Base-by-base conservation (phyloP, 2,797 vertebrate species). In the Acanthurus leucopareius region DNA sequence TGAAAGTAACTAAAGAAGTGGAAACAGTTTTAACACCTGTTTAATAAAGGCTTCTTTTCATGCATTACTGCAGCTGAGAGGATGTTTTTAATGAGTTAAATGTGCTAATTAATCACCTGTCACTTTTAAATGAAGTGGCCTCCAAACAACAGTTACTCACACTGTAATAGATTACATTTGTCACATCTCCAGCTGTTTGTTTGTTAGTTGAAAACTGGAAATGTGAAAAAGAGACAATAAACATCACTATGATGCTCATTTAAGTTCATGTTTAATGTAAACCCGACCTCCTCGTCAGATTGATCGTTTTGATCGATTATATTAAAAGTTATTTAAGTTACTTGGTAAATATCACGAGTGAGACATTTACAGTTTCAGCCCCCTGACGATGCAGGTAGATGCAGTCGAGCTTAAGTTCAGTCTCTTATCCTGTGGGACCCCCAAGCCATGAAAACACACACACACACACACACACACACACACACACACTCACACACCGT, bases 401-500 rank as follows among this genome's bases (percentile, higher is more conserved):
- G 68, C 56, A 82, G 70, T n/a, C 48, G 4, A 65, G 58, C 75
- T 85, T 80, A 77, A 67, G 73, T 86, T 69, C 48, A 63, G 68
- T 74, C 44, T 84, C 57, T 85, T 69, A 85, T 89, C 77, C 83
- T 71, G 67, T 2, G 3, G 77, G 66, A 82, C 76, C 67, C 38
- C 15, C 51, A 74, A 5, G 5, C 63, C 51, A 75, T 63, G 70
- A 73, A 76, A 66, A 32, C 77, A 66, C 73, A 81, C 7, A 70
- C 69, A 76, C 79, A 71, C 79, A 72, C 58, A 69, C 74, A 65
- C 79, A 77, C 76, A 79, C 80, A 73, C 58, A 69, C 75, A 66
- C 79, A 76, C 77, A 79, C 79, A n/a, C n/a, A n/a, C n/a, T n/a
- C n/a, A n/a, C n/a, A n/a, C n/a, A n/a, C n/a, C n/a, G n/a, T n/a